A percentile compares a stretch with the other conserved stretches of the same genome.
phyloP scores from a whole-genome alignment of 2,888 invertebrate species.

The Gryllus longicercus region DNA sequence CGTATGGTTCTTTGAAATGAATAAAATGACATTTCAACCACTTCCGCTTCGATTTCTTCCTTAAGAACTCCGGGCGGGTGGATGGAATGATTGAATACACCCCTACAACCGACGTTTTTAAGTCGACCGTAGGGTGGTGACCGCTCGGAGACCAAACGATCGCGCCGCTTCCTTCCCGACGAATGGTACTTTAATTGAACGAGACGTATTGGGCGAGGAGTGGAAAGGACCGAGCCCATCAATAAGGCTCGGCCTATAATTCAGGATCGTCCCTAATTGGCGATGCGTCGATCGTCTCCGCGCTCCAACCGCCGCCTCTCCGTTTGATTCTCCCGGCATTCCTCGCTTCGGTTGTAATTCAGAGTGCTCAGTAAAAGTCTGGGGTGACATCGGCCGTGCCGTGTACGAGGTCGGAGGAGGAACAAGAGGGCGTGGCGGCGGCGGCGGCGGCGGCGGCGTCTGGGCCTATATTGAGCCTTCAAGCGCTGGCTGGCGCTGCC shows the following conservation, averaged over 20 bases:
- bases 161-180: neutral
- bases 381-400: neutral
- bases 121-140: no score
- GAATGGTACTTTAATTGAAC: neutral
- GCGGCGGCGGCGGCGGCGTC: no score
- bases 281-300: neutral
- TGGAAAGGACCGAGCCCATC: neutral
- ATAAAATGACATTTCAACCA: no score
- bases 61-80: no score
- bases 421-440: neutral
- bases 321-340: neutral
- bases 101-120: no score
- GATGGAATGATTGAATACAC: no score
- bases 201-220: neutral
- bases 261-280: neutral
- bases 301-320: no score
- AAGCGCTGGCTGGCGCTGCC: neutral
- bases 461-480: neutral
- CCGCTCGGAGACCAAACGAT: no score
- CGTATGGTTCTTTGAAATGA: no score
- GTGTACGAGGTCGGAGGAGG: neutral
- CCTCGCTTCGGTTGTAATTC: neutral
- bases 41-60: no score
- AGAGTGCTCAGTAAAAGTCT: neutral
- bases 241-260: neutral